Conservation (phyloP, 2,888 invertebrate genomes). For the Vanessa cardui region DNA sequence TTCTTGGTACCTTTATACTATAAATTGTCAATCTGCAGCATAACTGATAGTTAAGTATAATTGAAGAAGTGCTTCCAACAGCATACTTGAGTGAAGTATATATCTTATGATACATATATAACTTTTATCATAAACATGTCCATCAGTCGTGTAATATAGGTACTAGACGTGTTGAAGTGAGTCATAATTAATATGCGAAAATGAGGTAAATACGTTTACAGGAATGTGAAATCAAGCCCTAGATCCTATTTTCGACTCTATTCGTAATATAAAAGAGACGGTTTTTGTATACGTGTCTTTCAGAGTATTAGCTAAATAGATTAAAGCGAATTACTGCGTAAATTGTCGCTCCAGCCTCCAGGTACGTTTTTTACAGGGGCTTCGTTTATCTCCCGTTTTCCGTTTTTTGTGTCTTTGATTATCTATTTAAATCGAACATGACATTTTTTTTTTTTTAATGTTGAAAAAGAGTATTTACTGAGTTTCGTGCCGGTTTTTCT, state of each 20-base stretch:
- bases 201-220: constrained; percentile 20
- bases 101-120: no score
- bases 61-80: not conserved
- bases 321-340: constrained; percentile 5
- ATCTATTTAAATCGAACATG: not conserved
- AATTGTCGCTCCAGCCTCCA: not conserved
- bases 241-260: constrained; percentile 13
- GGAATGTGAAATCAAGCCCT: not conserved
- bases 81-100: no score
- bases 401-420: not conserved
- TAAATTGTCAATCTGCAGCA: no score
- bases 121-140: not conserved
- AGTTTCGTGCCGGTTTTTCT: no score
- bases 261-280: not conserved
- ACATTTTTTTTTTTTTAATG: no score
- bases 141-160: constrained; percentile 2
- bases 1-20: no score
- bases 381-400: not conserved
- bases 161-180: constrained; percentile 14
- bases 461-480: no score
- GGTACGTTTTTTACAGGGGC: not conserved
- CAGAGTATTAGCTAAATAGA: not conserved
- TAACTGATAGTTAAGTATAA: no score
- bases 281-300: not conserved
- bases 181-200: constrained; percentile 26